Evolutionary conservation across 1,140 invertebrate species (phyloP).

Genomic region (Samia ricini): DNA sequence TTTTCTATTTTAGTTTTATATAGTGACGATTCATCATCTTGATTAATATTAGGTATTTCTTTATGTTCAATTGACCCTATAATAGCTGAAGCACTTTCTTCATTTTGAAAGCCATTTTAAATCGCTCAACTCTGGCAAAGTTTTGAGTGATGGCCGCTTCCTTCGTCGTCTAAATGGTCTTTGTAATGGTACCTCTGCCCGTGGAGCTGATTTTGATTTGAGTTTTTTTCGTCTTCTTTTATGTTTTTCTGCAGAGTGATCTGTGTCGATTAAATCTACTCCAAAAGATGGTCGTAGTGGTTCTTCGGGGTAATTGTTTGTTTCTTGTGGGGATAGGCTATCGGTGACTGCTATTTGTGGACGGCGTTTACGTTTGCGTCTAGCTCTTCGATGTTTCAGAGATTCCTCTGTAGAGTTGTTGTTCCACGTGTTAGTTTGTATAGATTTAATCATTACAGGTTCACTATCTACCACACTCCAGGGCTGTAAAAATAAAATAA

Average conservation of each 20-base stretch:
- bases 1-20: background rate
- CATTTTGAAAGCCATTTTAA: conserved; percentile 26
- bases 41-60: background rate
- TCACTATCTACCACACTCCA: conserved; percentile 67
- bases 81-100: conserved; percentile 11
- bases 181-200: conserved; percentile 36
- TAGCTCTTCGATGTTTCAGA: conserved; percentile 60
- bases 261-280: conserved; percentile 10
- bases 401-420: conserved; percentile 38
- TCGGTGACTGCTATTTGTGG: conserved; percentile 43
- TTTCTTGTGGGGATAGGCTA: conserved; percentile 33
- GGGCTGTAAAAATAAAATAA: conserved; percentile 61
- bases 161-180: conserved; percentile 59
- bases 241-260: conserved; percentile 28
- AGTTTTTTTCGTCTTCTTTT: conserved; percentile 51
- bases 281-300: conserved; percentile 11
- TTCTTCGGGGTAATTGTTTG: conserved; percentile 32
- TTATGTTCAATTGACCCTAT: conserved; percentile 5
- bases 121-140: conserved; percentile 45
- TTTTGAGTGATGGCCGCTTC: conserved; percentile 40
- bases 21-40: conserved; percentile 11
- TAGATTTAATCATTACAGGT: conserved; percentile 29
- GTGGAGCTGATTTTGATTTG: conserved; percentile 34
- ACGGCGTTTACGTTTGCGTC: conserved; percentile 76
- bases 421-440: conserved; percentile 33